Base-by-base conservation (phyloP, 1,140 invertebrate genomes). In the Trialeurodes vaporariorum region DNA sequence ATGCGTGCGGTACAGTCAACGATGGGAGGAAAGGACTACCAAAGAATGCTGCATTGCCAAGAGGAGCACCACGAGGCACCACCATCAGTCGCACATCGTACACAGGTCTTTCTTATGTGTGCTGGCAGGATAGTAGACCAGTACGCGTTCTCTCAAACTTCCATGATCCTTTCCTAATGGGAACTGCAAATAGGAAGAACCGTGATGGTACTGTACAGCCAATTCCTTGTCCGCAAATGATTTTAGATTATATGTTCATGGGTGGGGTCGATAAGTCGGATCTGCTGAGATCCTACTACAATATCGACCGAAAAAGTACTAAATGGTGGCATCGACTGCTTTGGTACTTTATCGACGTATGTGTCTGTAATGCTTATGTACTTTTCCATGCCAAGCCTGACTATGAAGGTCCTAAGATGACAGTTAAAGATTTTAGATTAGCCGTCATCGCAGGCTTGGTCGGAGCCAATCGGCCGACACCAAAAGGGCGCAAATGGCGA, bases 191-290 rank as follows among this genome's bases (percentile, higher is more conserved):
- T 25, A 66, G 58, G 60, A 66, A 24, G 25, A 66, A 59, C 34
- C 58, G 60, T 34, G 49, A 66, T 22, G 49, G 49, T 58, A 25
- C 27, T 71, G 49, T 71, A 71, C 59, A 72, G 72, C 62, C 2
- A 69, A 27, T 21, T 61, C 25, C 70, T 64, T 25, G 73, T 67
- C 74, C 76, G 58, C 63, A 72, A 67, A 68, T 75, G 17, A 69
- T 76, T 13, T 73, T 72, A 34, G 71, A 77, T 65, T 79, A 78
- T 67, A 77, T 76, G 67, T 67, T 77, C 68, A 78, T 78, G 76
- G 72, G 73, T 25, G 75, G 69, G 65, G 76, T 78, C 9, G 76
- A 79, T 70, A 75, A 75, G 69, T 65, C 71, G 25, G 76, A 79
- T 67, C 73, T 72, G 72, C 66, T 75, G 66, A 75, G 72, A 64